Base-by-base conservation (phyloP, 2,113 vertebrate genomes). In the Hippoglossus stenolepis region DNA sequence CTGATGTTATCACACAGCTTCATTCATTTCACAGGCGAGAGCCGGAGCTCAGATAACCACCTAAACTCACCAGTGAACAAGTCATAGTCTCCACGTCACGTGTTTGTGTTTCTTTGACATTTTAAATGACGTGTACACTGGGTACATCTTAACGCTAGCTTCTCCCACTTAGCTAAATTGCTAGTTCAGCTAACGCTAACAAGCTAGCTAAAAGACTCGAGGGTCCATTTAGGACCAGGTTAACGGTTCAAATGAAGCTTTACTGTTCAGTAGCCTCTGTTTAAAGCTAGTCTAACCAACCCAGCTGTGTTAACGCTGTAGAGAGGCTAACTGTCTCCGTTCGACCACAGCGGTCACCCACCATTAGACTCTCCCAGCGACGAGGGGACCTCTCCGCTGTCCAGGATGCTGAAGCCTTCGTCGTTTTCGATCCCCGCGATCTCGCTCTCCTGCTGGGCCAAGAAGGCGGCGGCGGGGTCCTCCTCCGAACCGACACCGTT, bases 401-500 rank as follows among this genome's bases (percentile, higher is more conserved):
- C 97, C 84, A 98, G 93, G 94, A 98, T 98, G 91, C 92, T 94
- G 94, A 95, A 97, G 71, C 96, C 97, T 85, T 96, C 96, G 82
- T 96, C 96, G 87, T 96, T 97, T 90, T 98, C 97, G 24, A 98
- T 98, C 68, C 96, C 97, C 35, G 96, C 96, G 71, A 97, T 97
- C 90, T 98, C 97, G 76, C 94, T 96, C 89, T 98, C 96, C 80
- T 98, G 97, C 89, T 98, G 97, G 62, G 96, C 96, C 91, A 98
- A 72, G 82, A 98, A 98, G 0, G 96, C 96, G 15, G 97, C 97
- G 0, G 97, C 97, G 3, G 97, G 96, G 79, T 98, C 97, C 75
- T 97, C 96, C 0, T 97, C 97, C 0, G 90, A 84, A 2, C 93
- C 91, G 0, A 95, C 91, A 0, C 96, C 97, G 77, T 91, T 84